Conservation (phyloP, 2,113 vertebrate genomes). For the Furnarius figulus region DNA sequence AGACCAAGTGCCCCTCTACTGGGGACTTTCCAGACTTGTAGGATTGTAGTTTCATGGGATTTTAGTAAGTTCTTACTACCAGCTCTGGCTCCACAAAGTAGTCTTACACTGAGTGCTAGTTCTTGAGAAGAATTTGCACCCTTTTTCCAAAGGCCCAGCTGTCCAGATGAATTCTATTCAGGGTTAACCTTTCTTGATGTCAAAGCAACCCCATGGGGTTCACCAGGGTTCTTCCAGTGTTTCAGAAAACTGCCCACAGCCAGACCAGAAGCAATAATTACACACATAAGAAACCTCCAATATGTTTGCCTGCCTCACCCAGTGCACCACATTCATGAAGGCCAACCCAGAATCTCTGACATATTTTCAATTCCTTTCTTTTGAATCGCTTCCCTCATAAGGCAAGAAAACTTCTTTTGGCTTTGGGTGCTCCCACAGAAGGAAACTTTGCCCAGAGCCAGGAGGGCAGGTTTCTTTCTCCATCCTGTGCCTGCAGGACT, state of each 20-base stretch:
- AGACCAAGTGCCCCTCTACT: background rate
- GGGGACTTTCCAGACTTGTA: background rate
- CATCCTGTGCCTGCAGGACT: background rate
- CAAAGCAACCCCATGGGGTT: background rate
- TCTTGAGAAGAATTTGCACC: background rate
- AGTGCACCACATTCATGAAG: fast-evolving
- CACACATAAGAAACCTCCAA: fast-evolving
- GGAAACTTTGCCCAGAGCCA: background rate
- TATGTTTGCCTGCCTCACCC: background rate
- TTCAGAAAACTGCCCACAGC: background rate
- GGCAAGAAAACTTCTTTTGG: background rate
- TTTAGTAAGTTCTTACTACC: background rate
- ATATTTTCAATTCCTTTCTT: background rate
- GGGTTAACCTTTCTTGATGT: background rate
- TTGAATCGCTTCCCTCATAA: background rate
- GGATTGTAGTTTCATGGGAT: background rate
- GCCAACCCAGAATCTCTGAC: background rate
- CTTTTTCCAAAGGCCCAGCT: background rate
- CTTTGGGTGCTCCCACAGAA: background rate
- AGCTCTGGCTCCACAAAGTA: background rate
- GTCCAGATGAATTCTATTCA: background rate
- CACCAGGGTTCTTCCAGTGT: background rate
- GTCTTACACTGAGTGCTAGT: background rate
- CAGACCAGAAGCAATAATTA: background rate
- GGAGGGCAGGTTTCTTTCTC: background rate